These are phyloP conservation scores for Diacarnus erythraeanus DNA, from an alignment of 37 sponge, comb jelly and placozoan genomes.

Conservation along the genomic window DNA sequence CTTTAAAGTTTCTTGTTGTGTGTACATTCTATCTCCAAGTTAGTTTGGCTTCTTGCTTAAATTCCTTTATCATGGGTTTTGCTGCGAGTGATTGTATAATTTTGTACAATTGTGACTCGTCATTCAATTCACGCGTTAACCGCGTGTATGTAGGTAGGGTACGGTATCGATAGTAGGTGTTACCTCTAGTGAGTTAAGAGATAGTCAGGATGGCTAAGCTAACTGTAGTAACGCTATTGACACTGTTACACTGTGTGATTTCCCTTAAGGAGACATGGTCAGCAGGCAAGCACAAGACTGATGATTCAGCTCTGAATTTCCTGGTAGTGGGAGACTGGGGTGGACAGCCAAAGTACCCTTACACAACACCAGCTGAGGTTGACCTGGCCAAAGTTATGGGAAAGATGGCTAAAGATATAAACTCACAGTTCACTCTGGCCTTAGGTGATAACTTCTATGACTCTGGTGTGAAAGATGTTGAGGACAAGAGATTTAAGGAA, in stretches of 20 bases:
- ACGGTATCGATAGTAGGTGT: too few species aligned
- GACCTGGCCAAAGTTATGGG: conserved; percentile 66
- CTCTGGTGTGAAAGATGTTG: conserved; percentile 71
- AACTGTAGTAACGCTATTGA: too few species aligned
- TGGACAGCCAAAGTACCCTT: conserved; percentile 54
- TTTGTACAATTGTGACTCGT: too few species aligned
- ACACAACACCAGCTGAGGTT: conserved; percentile 59
- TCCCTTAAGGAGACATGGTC: too few species aligned
- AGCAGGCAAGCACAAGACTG: too few species aligned
- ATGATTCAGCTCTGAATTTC: conserved; percentile 40
- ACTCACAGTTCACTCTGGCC: conserved; percentile 69
- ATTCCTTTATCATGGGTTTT: conserved; percentile 10
- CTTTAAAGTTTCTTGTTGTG: conserved; percentile 5
- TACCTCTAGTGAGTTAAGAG: too few species aligned
- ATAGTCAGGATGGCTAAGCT: too few species aligned
- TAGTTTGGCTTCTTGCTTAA: conserved; percentile 13
- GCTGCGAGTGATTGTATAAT: too few species aligned
- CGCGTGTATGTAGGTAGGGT: too few species aligned
- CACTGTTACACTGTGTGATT: too few species aligned
- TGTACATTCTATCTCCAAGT: conserved; percentile 33
- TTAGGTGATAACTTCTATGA: conserved; percentile 86
- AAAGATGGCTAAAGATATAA: conserved; percentile 26
- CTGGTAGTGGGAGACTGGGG: conserved; percentile 87
- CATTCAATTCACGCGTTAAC: too few species aligned
- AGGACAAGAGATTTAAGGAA: conserved; percentile 68